Base-by-base conservation (phyloP, 1,140 invertebrate genomes). In the Tribolium madens region DNA sequence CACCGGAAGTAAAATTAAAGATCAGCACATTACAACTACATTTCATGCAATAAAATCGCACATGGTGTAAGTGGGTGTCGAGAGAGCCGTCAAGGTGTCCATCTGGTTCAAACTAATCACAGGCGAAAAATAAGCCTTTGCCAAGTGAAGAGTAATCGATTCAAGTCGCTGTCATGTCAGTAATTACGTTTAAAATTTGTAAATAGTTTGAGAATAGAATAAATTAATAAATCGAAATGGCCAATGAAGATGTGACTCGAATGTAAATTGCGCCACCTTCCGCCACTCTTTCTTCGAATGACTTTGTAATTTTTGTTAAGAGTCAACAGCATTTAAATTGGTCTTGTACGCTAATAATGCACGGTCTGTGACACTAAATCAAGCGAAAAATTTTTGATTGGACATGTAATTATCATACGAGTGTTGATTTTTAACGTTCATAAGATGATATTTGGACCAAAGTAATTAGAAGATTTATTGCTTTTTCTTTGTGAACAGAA, bases 261-360 rank as follows among this genome's bases (percentile, higher is more conserved):
- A n/a, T 64, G 36, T 10, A 64, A 64, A 64, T 36, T 64, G 12
- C 57, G 57, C 21, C 26, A 64, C 12, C 57, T 64, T 64, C 57
- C 57, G 57, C 13, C 17, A 33, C 21, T 64, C 26, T 64, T 64
- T 57, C 57, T 42, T 64, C 57, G 57, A 64, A 64, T 64, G 57
- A 64, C 57, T 64, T 33, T 5, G 21, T 64, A 64, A 64, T 33
- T 64, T 64, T 64, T 64, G 9, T 14, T 17, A 3, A 33, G 26
- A 64, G 57, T 64, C 57, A 64, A 64, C 14, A 64, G 57, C 57
- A 64, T 64, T 64, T 64, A 64, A 64, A 64, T 64, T 64, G 21
- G 57, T 64, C 57, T 12, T 64, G n/a, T 33, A 64, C 26, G 57
- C 26, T 42, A 64, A 42, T 42, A 42, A 64, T 64, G 31, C 26